phyloP scores from a whole-genome alignment of 2,888 invertebrate genomes.

The Andrena praecox region DNA sequence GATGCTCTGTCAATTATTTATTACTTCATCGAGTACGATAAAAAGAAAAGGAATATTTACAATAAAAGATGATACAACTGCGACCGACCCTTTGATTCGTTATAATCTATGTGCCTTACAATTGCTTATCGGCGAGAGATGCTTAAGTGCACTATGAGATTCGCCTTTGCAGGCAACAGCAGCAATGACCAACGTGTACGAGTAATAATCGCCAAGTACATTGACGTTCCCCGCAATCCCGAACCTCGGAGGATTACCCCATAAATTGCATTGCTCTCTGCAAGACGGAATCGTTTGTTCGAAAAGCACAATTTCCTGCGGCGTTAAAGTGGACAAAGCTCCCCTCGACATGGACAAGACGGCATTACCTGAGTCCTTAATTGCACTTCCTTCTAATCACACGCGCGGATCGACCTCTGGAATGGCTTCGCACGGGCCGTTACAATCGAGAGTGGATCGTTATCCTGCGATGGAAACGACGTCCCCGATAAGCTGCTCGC shows the following conservation, averaged over 20 bases:
- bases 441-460: slow-evolving; percentile 10
- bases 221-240: slow-evolving; percentile 1
- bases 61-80: background rate
- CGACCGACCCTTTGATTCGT: slow-evolving; percentile 60
- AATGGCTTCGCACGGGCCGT: slow-evolving; percentile 10
- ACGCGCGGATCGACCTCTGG: slow-evolving; percentile 19
- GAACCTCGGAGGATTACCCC: background rate
- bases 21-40: background rate
- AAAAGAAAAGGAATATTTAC: background rate
- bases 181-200: slow-evolving; percentile 70
- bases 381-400: slow-evolving; percentile 72
- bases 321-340: slow-evolving; percentile 38
- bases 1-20: background rate
- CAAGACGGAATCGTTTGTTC: slow-evolving; percentile 42
- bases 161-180: slow-evolving; percentile 34
- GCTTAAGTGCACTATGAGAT: slow-evolving; percentile 68
- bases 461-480: slow-evolving; percentile 30
- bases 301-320: slow-evolving; percentile 21
- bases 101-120: slow-evolving; percentile 57
- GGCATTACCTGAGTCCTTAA: slow-evolving; percentile 72
- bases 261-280: slow-evolving; percentile 19
- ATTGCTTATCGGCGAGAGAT: slow-evolving; percentile 57
- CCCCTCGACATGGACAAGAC: slow-evolving; percentile 38
- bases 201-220: slow-evolving; percentile 4
- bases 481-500: slow-evolving; percentile 38